Evolutionary conservation across 2,888 invertebrate species (phyloP).

Genomic region (Stenoptilia bipunctidactyla): DNA sequence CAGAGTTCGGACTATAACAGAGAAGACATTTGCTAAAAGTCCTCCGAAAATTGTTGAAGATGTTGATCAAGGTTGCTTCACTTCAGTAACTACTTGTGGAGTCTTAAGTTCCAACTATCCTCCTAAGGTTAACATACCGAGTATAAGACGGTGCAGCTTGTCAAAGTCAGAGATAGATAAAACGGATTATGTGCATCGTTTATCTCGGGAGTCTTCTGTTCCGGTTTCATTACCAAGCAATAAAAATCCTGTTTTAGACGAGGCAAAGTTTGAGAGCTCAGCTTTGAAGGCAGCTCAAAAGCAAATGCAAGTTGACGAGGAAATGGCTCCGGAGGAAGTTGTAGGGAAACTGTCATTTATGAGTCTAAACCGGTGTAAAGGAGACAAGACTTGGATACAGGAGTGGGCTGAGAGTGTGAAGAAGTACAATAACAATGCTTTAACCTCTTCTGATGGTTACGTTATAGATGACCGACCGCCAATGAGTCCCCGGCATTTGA

Average conservation of each 20-base stretch:
- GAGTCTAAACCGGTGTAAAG: slow-evolving; percentile 60
- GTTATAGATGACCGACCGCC: slow-evolving; percentile 45
- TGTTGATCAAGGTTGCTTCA: slow-evolving; percentile 73
- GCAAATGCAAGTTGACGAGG: slow-evolving; percentile 38
- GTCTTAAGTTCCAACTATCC: slow-evolving; percentile 71
- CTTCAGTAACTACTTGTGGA: slow-evolving; percentile 80
- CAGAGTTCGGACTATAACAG: slow-evolving; percentile 67
- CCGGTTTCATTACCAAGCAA: slow-evolving; percentile 50
- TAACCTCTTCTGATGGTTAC: slow-evolving; percentile 28
- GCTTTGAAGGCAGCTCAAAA: slow-evolving; percentile 50
- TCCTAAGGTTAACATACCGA: slow-evolving; percentile 34
- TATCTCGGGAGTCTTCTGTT: slow-evolving; percentile 54
- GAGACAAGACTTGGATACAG: slow-evolving; percentile 73
- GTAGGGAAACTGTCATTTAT: slow-evolving; percentile 56
- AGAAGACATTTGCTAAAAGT: slow-evolving; percentile 67
- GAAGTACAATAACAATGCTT: slow-evolving; percentile 54
- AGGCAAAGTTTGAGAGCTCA: slow-evolving; percentile 51
- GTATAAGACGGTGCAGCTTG: slow-evolving; percentile 67
- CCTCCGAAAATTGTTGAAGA: slow-evolving; percentile 55
- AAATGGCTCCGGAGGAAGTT: slow-evolving; percentile 42
- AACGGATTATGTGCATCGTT: slow-evolving; percentile 68
- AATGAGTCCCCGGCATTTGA: slow-evolving; percentile 45
- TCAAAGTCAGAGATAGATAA: slow-evolving; percentile 79
- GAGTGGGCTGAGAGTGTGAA: slow-evolving; percentile 76
- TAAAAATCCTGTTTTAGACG: slow-evolving; percentile 28